Evolutionary conservation across 1,140 invertebrate species (phyloP), one percentile per base, ranked within the genome.

Genomic region (Himalopsyche phryganea): DNA sequence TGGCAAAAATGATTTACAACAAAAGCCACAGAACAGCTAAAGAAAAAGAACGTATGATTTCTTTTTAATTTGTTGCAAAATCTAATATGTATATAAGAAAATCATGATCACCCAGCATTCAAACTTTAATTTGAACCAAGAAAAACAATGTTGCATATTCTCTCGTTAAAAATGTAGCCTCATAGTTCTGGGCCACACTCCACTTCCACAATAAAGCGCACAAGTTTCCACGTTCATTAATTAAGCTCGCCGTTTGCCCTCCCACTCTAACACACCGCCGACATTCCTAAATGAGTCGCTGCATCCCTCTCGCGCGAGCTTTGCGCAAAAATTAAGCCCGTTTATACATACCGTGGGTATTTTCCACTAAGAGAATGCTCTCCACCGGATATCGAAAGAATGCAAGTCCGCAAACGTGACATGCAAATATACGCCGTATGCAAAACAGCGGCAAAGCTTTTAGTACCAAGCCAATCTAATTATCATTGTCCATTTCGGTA

Each of bases 161-260:
- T n/a, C n/a, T n/a, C n/a, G n/a, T n/a, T n/a, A n/a, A n/a, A n/a
- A n/a, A n/a, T n/a, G n/a, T n/a, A n/a, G n/a, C n/a, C n/a, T n/a
- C n/a, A 28, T 28, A 28, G 9, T 28, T 28, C 9, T 9, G 23
- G 23, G 23, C 23, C 23, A 28, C 3, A 9, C 23, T 28, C 4
- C 9, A 28, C 23, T 52, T 41, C 38, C 41, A 63, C 75, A 77
- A 78, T 77, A 77, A 77, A 78, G 74, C 76, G 73, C 74, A 28
- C 73, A 74, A 71, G 73, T 74, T 77, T 77, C 73, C 73, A 77
- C 76, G 71, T 78, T 76, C 76, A 78, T 78, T 78, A 78, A 78
- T 78, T 77, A 78, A 77, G 74, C 71, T 71, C 68, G 61, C 65
- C 45, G 65, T 59, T 57, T 36, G 17, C 68, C 66, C 41, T 76